A percentile compares a stretch with the other conserved stretches of the same genome.
Conservation (phyloP, 1,140 invertebrate species). For the Adoxophyes honmai region DNA sequence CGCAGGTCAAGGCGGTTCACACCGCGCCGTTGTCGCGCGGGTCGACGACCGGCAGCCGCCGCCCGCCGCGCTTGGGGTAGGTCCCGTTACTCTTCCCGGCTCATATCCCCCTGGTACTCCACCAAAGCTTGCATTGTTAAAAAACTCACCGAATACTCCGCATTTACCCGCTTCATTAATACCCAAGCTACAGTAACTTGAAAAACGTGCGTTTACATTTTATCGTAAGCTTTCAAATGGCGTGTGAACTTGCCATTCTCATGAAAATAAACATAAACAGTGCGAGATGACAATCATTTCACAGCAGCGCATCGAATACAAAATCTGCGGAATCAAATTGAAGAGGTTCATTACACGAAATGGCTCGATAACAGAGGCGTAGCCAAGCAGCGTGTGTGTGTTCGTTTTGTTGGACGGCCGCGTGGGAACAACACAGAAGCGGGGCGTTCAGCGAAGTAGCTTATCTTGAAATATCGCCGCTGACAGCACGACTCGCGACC, state of each 20-base stretch:
- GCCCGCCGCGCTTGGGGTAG: slow-evolving; percentile 38
- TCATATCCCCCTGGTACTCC: slow-evolving; percentile 46
- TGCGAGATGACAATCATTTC: background rate
- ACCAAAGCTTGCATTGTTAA: background rate
- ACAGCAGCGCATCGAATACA: background rate
- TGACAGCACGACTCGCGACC: slow-evolving; percentile 38
- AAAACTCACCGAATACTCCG: background rate
- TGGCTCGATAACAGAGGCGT: slow-evolving; percentile 10
- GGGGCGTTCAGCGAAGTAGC: slow-evolving; percentile 40
- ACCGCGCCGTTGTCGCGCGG: slow-evolving; percentile 35
- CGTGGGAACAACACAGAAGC: slow-evolving; percentile 50
- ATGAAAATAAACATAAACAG: background rate
- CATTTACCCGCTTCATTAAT: too few relatives aligned
- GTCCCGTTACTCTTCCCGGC: slow-evolving; percentile 53
- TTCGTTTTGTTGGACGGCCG: slow-evolving; percentile 20
- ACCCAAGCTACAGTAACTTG: too few relatives aligned
- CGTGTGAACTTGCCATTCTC: too few relatives aligned
- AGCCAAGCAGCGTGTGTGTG: slow-evolving; percentile 12
- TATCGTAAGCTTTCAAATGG: too few relatives aligned
- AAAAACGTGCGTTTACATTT: too few relatives aligned
- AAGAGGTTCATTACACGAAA: slow-evolving; percentile 15
- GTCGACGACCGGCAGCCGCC: slow-evolving; percentile 54
- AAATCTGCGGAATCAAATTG: slow-evolving; percentile 4
- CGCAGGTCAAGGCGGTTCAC: slow-evolving; percentile 57
- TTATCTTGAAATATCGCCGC: slow-evolving; percentile 64